Evolutionary conservation across 2,113 vertebrate species (phyloP).

Genomic region (Hippocampus comes): DNA sequence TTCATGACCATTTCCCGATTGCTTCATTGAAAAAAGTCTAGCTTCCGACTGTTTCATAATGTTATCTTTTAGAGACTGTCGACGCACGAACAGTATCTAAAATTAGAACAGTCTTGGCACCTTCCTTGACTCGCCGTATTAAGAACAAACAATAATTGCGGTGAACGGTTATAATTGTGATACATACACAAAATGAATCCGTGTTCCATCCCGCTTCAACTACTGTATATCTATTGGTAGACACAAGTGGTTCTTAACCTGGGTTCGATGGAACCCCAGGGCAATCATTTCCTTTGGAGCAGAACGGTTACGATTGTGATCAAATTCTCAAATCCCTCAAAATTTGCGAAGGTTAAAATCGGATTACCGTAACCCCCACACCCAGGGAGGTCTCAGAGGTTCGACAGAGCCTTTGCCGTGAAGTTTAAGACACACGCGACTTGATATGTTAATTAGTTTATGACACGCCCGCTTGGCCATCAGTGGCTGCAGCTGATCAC

Average conservation of each 20-base stretch:
- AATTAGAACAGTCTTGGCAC: constrained; percentile 18
- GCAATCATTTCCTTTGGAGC: too few relatives aligned
- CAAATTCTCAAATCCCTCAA: background rate
- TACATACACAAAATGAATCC: background rate
- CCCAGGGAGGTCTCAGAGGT: too few relatives aligned
- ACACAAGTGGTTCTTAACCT: too few relatives aligned
- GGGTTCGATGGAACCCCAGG: too few relatives aligned
- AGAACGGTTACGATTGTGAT: background rate
- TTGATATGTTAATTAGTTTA: too few relatives aligned
- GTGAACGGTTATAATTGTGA: background rate
- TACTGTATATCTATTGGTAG: too few relatives aligned
- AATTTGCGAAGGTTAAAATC: background rate
- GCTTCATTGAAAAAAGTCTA: constrained; percentile 43
- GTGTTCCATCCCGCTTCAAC: background rate
- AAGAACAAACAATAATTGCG: constrained; percentile 17
- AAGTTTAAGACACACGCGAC: too few relatives aligned
- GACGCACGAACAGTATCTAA: background rate
- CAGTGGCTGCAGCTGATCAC: too few relatives aligned
- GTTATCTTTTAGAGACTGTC: background rate
- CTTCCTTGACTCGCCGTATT: constrained; percentile 7
- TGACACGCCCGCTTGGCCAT: too few relatives aligned
- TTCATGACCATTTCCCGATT: constrained; percentile 35
- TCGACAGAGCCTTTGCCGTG: too few relatives aligned
- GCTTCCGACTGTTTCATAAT: constrained; percentile 40
- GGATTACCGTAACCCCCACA: background rate